A percentile compares a stretch with the other conserved stretches of the same genome.
phyloP scores from a whole-genome alignment of 2,797 vertebrate species.

The Phataginus tricuspis region DNA sequence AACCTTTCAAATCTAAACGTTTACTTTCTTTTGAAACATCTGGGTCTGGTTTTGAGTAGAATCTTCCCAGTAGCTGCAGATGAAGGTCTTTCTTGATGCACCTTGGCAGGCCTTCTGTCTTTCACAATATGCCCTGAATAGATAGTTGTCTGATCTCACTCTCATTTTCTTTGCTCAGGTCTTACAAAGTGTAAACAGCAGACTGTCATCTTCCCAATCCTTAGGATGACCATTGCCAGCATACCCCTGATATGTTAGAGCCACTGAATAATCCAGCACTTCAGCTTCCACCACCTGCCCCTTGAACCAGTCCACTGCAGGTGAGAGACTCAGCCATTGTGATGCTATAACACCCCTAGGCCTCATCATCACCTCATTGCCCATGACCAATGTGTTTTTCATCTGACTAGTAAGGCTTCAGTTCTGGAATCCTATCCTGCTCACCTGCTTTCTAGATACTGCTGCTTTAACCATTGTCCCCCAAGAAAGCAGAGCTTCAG shows the following conservation, averaged over 20 bases:
- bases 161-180: not conserved
- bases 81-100: not conserved
- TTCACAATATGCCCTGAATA: not conserved
- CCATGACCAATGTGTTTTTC: not conserved
- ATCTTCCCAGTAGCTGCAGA: not conserved
- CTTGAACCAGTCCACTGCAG: not conserved
- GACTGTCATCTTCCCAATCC: not conserved
- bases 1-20: not conserved
- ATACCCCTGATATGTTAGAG: not conserved
- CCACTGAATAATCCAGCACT: not conserved
- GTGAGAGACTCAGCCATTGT: not conserved
- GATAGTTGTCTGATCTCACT: not conserved
- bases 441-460: not conserved
- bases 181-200: not conserved
- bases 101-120: not conserved
- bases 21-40: not conserved
- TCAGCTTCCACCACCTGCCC: not conserved
- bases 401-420: not conserved
- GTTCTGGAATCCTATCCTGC: not conserved
- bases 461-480: not conserved
- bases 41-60: not conserved
- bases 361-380: not conserved
- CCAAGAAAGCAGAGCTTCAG: not conserved
- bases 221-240: not conserved
- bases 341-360: not conserved